phyloP scores from a whole-genome alignment of 2,113 vertebrate species.

The Genyomyrus donnyi region DNA sequence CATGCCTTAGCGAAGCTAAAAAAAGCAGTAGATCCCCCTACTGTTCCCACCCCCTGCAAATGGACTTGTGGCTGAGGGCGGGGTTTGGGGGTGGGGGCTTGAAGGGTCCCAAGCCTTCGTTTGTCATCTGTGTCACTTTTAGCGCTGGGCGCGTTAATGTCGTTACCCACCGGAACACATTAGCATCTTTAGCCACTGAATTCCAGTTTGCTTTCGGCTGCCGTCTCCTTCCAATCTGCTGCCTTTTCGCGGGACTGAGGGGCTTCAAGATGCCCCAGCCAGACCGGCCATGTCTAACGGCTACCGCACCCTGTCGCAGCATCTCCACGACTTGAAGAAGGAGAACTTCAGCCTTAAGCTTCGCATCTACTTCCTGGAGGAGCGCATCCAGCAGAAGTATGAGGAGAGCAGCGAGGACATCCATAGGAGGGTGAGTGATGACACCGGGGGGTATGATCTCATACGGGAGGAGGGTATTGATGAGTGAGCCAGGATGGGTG shows the following conservation, averaged over 20 bases:
- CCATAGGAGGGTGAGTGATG: constrained; percentile 73
- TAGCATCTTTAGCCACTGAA: constrained; percentile 17
- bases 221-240: background rate
- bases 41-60: constrained; percentile 19
- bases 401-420: constrained; percentile 75
- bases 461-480: background rate
- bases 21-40: constrained; percentile 49
- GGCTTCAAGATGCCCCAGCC: constrained; percentile 48
- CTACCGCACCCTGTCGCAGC: constrained; percentile 92
- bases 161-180: constrained; percentile 18
- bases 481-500: background rate
- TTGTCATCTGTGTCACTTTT: constrained; percentile 25
- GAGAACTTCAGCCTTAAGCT: constrained; percentile 99
- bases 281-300: constrained; percentile 77
- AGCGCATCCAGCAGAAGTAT: constrained; percentile 85
- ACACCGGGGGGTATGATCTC: rapidly evolving
- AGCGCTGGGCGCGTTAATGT: constrained; percentile 20
- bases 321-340: constrained; percentile 96
- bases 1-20: constrained; percentile 69
- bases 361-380: constrained; percentile 95
- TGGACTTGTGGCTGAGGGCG: background rate
- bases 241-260: constrained; percentile 47
- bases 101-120: background rate
- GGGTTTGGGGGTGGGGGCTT: background rate
- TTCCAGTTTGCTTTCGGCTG: constrained; percentile 5